phyloP scores from a whole-genome alignment of 1,140 invertebrate species.

The Anastatus disparis region DNA sequence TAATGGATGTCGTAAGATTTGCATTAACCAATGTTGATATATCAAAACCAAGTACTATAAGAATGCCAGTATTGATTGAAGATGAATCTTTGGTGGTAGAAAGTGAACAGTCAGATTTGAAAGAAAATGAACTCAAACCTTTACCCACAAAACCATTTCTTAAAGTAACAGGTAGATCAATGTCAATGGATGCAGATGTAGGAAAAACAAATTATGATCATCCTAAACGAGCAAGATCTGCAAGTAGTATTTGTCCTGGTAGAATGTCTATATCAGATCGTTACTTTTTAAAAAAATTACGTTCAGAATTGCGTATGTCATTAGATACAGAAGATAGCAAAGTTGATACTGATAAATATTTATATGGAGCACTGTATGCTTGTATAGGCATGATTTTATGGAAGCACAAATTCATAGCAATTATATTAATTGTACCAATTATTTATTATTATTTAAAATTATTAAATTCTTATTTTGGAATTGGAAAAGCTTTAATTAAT shows the following conservation, averaged over 20 bases:
- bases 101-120: slow-evolving; percentile 24
- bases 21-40: slow-evolving; percentile 53
- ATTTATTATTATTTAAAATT: slow-evolving; percentile 73
- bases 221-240: slow-evolving; percentile 25
- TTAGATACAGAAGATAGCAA: slow-evolving; percentile 59
- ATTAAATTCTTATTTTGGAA: slow-evolving; percentile 66
- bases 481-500: slow-evolving; percentile 62
- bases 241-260: slow-evolving; percentile 31
- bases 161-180: slow-evolving; percentile 50
- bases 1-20: slow-evolving; percentile 54
- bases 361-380: slow-evolving; percentile 75
- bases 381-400: slow-evolving; percentile 78
- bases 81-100: slow-evolving; percentile 42
- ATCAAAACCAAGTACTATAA: background rate
- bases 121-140: background rate
- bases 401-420: slow-evolving; percentile 77
- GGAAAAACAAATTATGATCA: slow-evolving; percentile 40
- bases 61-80: slow-evolving; percentile 43
- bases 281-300: slow-evolving; percentile 58
- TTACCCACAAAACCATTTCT: slow-evolving; percentile 39
- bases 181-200: slow-evolving; percentile 55
- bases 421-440: slow-evolving; percentile 74
- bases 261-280: slow-evolving; percentile 48
- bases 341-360: slow-evolving; percentile 70
- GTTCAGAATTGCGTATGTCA: slow-evolving; percentile 67